Conservation (phyloP, 2,888 invertebrate genomes). For the Drosophila monieri region DNA sequence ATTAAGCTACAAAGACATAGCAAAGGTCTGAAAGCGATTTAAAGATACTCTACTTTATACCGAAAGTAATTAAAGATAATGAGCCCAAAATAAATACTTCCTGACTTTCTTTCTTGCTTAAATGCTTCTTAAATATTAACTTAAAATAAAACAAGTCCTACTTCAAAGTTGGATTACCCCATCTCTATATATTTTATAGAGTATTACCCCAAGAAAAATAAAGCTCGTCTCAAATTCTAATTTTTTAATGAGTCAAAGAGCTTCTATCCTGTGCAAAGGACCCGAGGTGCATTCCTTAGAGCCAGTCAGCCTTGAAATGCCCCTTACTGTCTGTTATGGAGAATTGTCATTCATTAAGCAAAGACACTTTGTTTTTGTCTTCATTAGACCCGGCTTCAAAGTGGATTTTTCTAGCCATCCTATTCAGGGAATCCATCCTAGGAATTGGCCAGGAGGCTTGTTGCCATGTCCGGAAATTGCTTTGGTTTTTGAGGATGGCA, state of each 20-base stretch:
- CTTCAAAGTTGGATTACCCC: neutral
- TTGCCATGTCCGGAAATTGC: constrained; percentile 47
- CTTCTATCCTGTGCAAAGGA: constrained; percentile 12
- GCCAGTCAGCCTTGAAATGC: constrained; percentile 6
- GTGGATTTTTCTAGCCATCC: constrained; percentile 19
- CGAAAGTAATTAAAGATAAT: neutral
- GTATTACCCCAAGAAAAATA: constrained; percentile 6
- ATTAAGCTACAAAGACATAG: constrained; percentile 16
- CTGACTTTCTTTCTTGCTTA: too few relatives aligned
- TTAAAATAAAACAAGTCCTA: neutral
- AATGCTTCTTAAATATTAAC: too few relatives aligned
- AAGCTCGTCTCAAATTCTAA: constrained; percentile 34
- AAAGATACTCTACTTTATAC: constrained; percentile 20
- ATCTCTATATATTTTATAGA: neutral
- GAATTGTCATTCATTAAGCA: constrained; percentile 53
- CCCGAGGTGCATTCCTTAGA: constrained; percentile 12
- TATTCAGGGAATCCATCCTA: neutral
- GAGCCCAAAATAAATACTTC: too few relatives aligned
- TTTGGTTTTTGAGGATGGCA: constrained; percentile 43
- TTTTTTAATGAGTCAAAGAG: constrained; percentile 64
- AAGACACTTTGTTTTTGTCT: constrained; percentile 31
- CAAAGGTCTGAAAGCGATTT: constrained; percentile 2
- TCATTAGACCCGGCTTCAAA: constrained; percentile 59
- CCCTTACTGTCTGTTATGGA: neutral
- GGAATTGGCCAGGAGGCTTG: constrained; percentile 18